Percentiles rank a stretch among this genome's conserved stretches.
Evolutionary conservation across 2,888 invertebrate genomes (phyloP).

Genomic region (Morinoia aosen): DNA sequence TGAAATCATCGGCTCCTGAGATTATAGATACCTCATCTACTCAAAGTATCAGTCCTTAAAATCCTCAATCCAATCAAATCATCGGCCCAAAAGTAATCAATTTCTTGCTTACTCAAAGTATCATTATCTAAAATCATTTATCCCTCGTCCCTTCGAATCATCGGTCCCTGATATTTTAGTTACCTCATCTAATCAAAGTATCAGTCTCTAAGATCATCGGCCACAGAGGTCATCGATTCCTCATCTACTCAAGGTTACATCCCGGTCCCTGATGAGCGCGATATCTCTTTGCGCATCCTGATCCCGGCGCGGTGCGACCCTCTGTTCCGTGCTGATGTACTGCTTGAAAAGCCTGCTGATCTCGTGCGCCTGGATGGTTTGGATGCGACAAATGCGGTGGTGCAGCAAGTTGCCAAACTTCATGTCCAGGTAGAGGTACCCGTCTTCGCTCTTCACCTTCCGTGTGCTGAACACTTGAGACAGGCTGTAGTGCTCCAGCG

Average conservation of each 20-base stretch:
- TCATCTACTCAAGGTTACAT: conserved; percentile 41
- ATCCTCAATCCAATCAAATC: neutral
- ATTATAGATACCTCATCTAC: no score
- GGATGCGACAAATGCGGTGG: conserved; percentile 93
- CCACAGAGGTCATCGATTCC: neutral
- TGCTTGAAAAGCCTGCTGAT: conserved; percentile 95
- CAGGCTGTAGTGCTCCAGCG: conserved; percentile 92
- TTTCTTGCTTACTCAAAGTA: neutral
- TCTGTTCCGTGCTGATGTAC: conserved; percentile 92
- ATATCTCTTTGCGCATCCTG: conserved; percentile 64
- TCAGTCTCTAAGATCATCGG: neutral
- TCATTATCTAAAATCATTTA: no score
- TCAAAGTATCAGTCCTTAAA: neutral
- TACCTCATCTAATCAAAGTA: neutral
- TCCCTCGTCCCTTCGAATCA: no score
- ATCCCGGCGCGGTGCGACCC: conserved; percentile 68
- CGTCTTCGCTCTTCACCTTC: conserved; percentile 91
- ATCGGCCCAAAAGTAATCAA: neutral
- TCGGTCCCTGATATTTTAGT: neutral
- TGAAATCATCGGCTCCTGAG: no score
- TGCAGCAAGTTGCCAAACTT: conserved; percentile 97
- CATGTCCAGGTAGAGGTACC: conserved; percentile 93
- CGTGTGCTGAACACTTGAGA: conserved; percentile 96
- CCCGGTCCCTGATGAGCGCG: conserved; percentile 56
- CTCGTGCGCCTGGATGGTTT: conserved; percentile 98